Evolutionary conservation across 1,140 invertebrate species (phyloP), one percentile per base, ranked within the genome.

Genomic region (Dreissena rostriformis): DNA sequence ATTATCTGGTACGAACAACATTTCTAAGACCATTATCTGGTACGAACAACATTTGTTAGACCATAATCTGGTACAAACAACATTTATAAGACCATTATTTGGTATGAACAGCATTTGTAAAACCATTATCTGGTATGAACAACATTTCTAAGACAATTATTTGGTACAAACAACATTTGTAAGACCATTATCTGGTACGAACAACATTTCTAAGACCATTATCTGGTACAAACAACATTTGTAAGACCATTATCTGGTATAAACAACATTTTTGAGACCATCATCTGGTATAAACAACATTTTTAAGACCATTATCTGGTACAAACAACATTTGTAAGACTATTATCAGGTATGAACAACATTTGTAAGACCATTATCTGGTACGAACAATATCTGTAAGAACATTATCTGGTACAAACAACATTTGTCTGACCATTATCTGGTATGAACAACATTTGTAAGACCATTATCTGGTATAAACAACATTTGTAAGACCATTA

Each of bases 51-150:
- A 95, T 98, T 49, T 96, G 98, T 49, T 26, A 12, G 4, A 17
- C 15, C 8, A 29, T 73, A 57, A 57, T 57, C 12, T 57, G n/a
- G 55, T 57, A 57, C n/a, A 57, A 57, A 14, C 55, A 57, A n/a
- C n/a, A 57, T 14, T n/a, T n/a, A 95, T 96, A n/a, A n/a, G n/a
- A n/a, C n/a, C n/a, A n/a, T n/a, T n/a, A 96, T 99, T 67, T 14
- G 96, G 96, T 88, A 97, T 99, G 84, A 97, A 98, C 92, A 98
- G 99, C 93, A 95, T 98, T 49, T 96, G 98, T 49, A 99, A 99
- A 93, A 97, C 98, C n/a, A 96, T 99, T 49, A 95, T 99, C 24
- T 89, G 92, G 93, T 94, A 86, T 70, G 77, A 86, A 10, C 49
- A 39, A 39, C 39, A 39, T 39, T 39, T 39, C 4, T 39, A 39